Base-by-base conservation (phyloP, 1,140 invertebrate genomes). In the Hyles euphorbiae region DNA sequence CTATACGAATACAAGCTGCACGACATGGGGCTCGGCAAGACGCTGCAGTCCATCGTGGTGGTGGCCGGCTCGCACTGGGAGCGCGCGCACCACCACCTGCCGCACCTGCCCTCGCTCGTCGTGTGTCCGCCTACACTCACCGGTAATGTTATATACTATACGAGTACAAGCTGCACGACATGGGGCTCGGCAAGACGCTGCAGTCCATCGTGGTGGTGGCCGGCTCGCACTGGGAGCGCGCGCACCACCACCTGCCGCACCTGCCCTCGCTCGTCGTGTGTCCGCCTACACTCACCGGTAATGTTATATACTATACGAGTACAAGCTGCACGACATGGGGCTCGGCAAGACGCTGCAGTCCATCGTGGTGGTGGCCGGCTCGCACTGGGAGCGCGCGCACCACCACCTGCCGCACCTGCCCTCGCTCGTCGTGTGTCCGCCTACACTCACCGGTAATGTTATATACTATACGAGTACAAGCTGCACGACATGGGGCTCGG, bases 91-190 rank as follows among this genome's bases (percentile, higher is more conserved):
- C 62, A 87, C 60, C 75, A 83, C 40, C 72, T 88, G 78, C 80
- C 88, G 54, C 90, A 93, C 0, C 84, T 97, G 55, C 94, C 96
- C 5, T 99, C 97, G 36, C 89, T 99, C 46, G 98, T 99, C 22
- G 93, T 99, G 8, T 99, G 98, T 90, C 99, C 99, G 10, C 97
- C 98, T 5, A 99, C 99, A 1, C 90, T 99, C n/a, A 98, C 97
- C 1, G 93, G 91, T 90, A n/a, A n/a, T 47, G 36, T 4, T 36
- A 36, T 36, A 36, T 3, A 36, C 7, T 36, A 36, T 36, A 36
- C 7, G 36, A 95, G 72, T 99, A 98, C 88, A 95, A 96, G 74
- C 91, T 99, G 6, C 98, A 99, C 88, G 98, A 99, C 81, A 98
- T 98, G 96, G 91, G 91, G 3, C 91, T 99, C 0, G 98, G 98